These are phyloP conservation scores for Piliocolobus tephrosceles DNA, from an alignment of 2,113 vertebrate genomes.

Conservation along the genomic window DNA sequence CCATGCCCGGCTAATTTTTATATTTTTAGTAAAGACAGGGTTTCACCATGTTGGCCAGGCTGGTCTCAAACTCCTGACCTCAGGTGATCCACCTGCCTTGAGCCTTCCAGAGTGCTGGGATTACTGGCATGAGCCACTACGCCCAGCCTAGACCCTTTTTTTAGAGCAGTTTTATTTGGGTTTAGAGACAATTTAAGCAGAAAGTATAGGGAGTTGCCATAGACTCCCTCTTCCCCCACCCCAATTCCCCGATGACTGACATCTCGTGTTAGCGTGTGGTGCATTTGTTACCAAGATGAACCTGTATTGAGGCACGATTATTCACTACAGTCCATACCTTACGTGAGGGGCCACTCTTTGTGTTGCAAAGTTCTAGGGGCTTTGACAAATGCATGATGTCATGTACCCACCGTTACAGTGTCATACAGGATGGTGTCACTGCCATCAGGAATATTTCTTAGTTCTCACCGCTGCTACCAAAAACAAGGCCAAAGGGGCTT, in stretches of 20 bases:
- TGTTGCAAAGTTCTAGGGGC: not conserved
- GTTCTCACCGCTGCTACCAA: not conserved
- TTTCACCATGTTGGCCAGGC: too few relatives aligned
- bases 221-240: not conserved
- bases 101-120: too few relatives aligned
- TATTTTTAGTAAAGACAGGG: too few relatives aligned
- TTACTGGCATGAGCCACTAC: too few relatives aligned
- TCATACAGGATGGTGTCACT: not conserved
- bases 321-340: not conserved
- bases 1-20: too few relatives aligned
- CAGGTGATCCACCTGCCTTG: too few relatives aligned
- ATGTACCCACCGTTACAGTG: not conserved
- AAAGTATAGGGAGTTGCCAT: not conserved
- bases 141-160: not conserved
- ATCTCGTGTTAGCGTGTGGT: not conserved
- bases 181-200: not conserved
- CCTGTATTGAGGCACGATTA: not conserved
- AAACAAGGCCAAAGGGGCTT: not conserved
- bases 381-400: not conserved
- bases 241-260: not conserved
- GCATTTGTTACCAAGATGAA: not conserved
- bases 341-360: not conserved
- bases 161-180: not conserved
- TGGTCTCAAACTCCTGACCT: too few relatives aligned
- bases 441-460: not conserved